Evolutionary conservation across 35 echinoderm and acorn worm species (phyloP), one percentile per base, ranked within the genome.

Genomic region (Chiridota heheva): DNA sequence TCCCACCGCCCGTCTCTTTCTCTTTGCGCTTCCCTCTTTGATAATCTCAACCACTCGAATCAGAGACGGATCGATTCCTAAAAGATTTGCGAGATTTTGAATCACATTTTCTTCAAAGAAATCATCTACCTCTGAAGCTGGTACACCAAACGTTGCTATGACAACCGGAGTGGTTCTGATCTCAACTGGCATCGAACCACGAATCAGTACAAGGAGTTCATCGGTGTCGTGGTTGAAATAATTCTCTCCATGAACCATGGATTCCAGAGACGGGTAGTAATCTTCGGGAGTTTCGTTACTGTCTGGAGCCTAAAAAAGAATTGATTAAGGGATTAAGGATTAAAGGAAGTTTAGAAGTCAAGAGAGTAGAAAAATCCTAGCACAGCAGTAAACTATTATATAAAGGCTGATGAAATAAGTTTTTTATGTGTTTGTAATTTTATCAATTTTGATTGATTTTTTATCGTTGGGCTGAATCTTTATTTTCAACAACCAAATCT

Each of bases 71-170:
- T 84, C 81, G 25, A 84, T 32, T 24, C 42, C 67, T 4, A 84
- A 51, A 4, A 84, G 32, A 36, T 42, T 44, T 13, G 62, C 81
- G 15, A 84, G 64, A 53, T 84, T 84, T 16, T 15, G 18, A 6
- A 84, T 48, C 20, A 84, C 44, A 36, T 84, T 63, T 22, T 55
- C 65, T 49, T 84, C 81, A 40, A 48, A 84, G 81, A 84, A 84
- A 22, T 69, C 48, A 59, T 84, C 81, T 25, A 72, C 65, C 20
- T 41, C 22, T 45, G 72, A 43, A 3, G 81, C 35, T 3, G 63
- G 60, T 4, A 84, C 66, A 53, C 63, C 65, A 63, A 84, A 70
- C 3, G 64, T 51, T 1, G 60, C 67, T 28, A 84, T 84, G 41
- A 76, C 28, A 17, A 64, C 40, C 18, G 83, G 83, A 7, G 65